phyloP scores from a whole-genome alignment of 37 sponge, comb jelly and placozoan genomes.

The Axinella damicornis region DNA sequence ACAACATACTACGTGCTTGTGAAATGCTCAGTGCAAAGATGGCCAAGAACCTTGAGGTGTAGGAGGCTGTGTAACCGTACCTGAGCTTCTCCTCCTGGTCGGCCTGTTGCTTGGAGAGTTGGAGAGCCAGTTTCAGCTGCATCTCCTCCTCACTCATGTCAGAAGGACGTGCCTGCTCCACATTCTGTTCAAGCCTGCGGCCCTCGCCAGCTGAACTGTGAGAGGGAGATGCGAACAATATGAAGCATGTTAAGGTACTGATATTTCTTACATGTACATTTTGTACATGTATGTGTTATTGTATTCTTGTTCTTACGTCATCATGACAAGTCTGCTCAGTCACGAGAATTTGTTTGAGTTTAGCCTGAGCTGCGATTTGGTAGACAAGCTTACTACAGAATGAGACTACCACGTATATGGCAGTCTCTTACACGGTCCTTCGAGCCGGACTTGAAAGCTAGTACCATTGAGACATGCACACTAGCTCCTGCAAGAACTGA shows the following conservation, averaged over 20 bases:
- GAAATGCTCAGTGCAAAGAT: too few relatives aligned
- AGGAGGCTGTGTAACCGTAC: not conserved
- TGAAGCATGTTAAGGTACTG: too few relatives aligned
- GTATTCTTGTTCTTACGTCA: too few relatives aligned
- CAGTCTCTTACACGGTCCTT: slow-evolving; percentile 11
- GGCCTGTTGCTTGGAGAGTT: slow-evolving; percentile 93
- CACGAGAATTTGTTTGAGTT: too few relatives aligned
- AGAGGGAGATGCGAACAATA: too few relatives aligned
- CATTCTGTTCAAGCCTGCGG: slow-evolving; percentile 15
- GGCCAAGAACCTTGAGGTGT: too few relatives aligned
- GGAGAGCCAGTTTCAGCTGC: slow-evolving; percentile 94
- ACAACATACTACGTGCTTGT: too few relatives aligned
- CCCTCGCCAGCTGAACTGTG: not conserved
- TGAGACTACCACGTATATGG: too few relatives aligned
- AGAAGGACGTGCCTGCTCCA: slow-evolving; percentile 85
- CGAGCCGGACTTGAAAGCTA: slow-evolving; percentile 4
- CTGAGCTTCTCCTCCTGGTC: slow-evolving; percentile 78
- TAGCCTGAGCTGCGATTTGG: too few relatives aligned
- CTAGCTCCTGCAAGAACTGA: slow-evolving; percentile 8
- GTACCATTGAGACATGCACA: not conserved
- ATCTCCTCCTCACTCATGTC: slow-evolving; percentile 89
- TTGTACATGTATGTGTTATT: slow-evolving; percentile 17
- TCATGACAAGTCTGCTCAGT: too few relatives aligned
- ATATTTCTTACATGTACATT: too few relatives aligned
- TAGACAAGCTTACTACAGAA: too few relatives aligned